phyloP scores from a whole-genome alignment of 2,888 invertebrate genomes.

The Cremastinae sp. region DNA sequence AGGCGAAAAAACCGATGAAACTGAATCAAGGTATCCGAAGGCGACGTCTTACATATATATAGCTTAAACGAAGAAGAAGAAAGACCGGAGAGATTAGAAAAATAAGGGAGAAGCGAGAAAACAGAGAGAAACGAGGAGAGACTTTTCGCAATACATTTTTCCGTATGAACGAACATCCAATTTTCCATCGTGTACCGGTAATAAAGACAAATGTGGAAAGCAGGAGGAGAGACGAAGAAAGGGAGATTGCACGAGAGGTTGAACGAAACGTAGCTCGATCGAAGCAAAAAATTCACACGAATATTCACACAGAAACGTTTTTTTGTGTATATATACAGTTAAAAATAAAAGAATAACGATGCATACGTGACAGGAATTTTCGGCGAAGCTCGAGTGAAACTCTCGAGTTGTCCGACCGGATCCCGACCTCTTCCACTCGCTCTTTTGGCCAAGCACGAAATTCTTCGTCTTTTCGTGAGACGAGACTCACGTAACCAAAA shows the following conservation, averaged over 20 bases:
- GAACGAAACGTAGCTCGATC: neutral
- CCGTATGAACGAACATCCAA: slow-evolving; percentile 56
- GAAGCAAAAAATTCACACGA: slow-evolving; percentile 25
- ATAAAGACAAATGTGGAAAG: slow-evolving; percentile 66
- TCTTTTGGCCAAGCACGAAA: slow-evolving; percentile 14
- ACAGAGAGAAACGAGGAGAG: slow-evolving; percentile 1
- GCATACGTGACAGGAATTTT: slow-evolving; percentile 66
- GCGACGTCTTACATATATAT: slow-evolving; percentile 9
- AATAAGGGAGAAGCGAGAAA: neutral
- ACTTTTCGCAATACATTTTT: slow-evolving; percentile 57
- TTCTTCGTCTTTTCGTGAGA: slow-evolving; percentile 17
- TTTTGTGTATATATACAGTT: neutral
- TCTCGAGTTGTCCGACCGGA: slow-evolving; percentile 55
- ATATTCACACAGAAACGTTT: neutral
- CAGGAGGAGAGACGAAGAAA: slow-evolving; percentile 15
- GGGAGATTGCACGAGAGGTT: slow-evolving; percentile 4
- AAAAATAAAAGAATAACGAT: slow-evolving; percentile 40
- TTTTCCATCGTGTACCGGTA: slow-evolving; percentile 62
- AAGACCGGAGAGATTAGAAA: slow-evolving; percentile 1
- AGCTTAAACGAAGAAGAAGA: neutral
- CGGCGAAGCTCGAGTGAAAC: slow-evolving; percentile 51
- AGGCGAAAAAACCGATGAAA: slow-evolving; percentile 15
- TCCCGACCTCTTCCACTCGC: slow-evolving; percentile 36
- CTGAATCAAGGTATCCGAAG: slow-evolving; percentile 11
- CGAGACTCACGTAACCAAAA: slow-evolving; percentile 39